A percentile compares a stretch with the other conserved stretches of the same genome.
Conservation (phyloP, 2,113 vertebrate species). For the Pseudopodoces humilis region DNA sequence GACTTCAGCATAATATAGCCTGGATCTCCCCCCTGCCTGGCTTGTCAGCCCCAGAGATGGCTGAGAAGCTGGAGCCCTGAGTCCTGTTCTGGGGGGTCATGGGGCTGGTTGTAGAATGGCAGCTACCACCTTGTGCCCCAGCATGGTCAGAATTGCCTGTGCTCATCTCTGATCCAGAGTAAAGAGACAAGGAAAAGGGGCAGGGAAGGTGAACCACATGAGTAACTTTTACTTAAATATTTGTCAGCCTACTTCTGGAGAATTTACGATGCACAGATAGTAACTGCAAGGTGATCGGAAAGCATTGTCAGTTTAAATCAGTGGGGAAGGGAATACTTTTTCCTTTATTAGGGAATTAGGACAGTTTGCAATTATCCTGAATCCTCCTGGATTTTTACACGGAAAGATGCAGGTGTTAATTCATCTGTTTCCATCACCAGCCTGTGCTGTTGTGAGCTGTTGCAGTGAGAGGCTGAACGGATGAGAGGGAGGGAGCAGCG, state of each 20-base stretch:
- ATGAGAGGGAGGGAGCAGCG: fast-evolving
- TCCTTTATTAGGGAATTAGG: not conserved
- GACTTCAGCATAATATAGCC: not conserved
- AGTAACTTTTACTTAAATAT: not conserved
- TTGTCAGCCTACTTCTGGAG: not conserved
- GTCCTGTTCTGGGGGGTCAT: fast-evolving
- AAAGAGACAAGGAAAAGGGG: not conserved
- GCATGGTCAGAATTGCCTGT: not conserved
- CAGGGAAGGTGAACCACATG: not conserved
- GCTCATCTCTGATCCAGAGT: not conserved
- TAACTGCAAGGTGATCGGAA: not conserved
- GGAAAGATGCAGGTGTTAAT: not conserved
- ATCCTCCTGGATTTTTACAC: not conserved
- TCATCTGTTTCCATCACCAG: not conserved
- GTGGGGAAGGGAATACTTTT: not conserved
- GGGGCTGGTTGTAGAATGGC: not conserved
- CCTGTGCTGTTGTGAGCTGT: not conserved
- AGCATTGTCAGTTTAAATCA: not conserved
- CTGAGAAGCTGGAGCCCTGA: not conserved
- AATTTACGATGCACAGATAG: not conserved
- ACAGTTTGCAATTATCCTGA: not conserved
- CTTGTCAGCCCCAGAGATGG: not conserved
- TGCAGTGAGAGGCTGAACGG: not conserved
- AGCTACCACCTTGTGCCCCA: not conserved
- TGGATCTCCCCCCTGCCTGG: not conserved